Base-by-base conservation (phyloP, 2,113 vertebrate genomes). In the Zosterops pallidus region DNA sequence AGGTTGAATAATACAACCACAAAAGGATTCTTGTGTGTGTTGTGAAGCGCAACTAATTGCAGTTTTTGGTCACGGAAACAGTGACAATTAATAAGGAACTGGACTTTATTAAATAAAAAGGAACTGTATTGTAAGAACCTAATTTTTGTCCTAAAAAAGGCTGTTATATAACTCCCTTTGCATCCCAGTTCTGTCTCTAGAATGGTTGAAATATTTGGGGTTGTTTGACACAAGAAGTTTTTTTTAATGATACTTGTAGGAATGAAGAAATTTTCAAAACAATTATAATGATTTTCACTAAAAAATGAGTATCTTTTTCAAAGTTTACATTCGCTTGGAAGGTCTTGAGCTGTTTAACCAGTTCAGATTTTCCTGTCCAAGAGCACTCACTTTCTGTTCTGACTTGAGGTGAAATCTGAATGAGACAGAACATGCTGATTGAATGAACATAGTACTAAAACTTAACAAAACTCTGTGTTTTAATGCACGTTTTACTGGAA, bases 31-130 rank as follows among this genome's bases (percentile, higher is more conserved):
- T 46, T 82, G 78, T 91, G 79, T 95, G 95, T 96, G 74, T 95
- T 86, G 26, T 86, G 92, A 97, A 89, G 96, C 55, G 50, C 91
- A 86, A 93, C 95, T 98, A 96, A 98, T 97, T 97, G 95, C 90
- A 95, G 86, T 94, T 97, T 97, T 97, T 64, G 86, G 89, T 89
- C 84, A 90, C 59, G 95, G 67, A 93, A 83, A 87, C 59, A 95
- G 78, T 95, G 96, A 92, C 57, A 86, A 80, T 95, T 96, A 89
- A 65, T 85, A 86, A 88, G 69, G 81, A 96, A 86, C 46, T 79
- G 31, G 7, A 68, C 16, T 68, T 93, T 96, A 62, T 92, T 95
- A 97, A 97, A 92, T 89, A 84, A 55, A 68, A 96, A 87, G 65
- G 92, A 96, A 69, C 74, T 88, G 42, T 26, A 68, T 84, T 95